Percentiles rank a stretch among this genome's conserved stretches.
Evolutionary conservation across 2,888 invertebrate species (phyloP).

Genomic region (Tetranychus piercei): DNA sequence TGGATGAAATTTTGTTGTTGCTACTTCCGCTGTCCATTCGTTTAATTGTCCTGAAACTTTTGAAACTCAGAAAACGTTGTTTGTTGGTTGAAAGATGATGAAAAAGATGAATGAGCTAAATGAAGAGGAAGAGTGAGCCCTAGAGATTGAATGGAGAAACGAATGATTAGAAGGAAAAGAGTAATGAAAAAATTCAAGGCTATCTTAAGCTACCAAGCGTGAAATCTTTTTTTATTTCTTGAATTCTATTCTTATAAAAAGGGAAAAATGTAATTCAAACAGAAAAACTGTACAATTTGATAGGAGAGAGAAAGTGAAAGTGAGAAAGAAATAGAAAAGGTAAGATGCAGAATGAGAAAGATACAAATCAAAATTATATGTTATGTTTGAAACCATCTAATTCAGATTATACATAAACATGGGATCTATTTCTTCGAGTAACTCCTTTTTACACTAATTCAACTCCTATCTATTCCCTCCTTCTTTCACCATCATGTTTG

Average conservation of each 20-base stretch:
- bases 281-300: neutral
- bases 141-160: neutral
- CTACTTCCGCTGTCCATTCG: neutral
- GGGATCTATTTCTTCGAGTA: neutral
- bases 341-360: neutral
- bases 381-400: neutral
- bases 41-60: neutral
- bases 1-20: neutral
- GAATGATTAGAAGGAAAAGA: neutral
- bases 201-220: neutral
- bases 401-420: neutral
- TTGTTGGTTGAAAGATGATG: neutral
- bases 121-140: constrained; percentile 4
- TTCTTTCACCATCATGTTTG: no score
- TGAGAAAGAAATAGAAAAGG: neutral
- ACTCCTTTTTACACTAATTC: constrained; percentile 11
- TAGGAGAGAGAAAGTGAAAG: constrained; percentile 9
- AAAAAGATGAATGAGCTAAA: constrained; percentile 1
- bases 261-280: neutral
- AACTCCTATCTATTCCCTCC: neutral
- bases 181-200: neutral
- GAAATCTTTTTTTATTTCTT: neutral
- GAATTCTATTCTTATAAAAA: neutral
- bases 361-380: neutral
- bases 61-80: neutral